A percentile compares a stretch with the other conserved stretches of the same genome.
Conservation (phyloP, 2,888 invertebrate genomes). For the Gryllus longicercus region DNA sequence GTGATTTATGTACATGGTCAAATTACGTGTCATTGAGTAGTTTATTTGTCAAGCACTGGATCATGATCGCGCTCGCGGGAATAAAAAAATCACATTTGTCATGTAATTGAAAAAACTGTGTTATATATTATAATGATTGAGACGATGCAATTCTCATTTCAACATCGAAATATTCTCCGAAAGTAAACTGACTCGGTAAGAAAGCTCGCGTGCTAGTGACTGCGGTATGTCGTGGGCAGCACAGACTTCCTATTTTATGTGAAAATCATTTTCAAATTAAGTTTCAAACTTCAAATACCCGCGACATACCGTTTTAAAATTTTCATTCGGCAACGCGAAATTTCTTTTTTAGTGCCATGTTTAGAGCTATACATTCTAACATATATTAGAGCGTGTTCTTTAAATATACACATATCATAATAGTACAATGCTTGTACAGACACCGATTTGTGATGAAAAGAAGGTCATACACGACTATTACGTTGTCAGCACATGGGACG, state of each 20-base stretch:
- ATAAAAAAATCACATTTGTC: neutral
- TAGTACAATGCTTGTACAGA: too few relatives aligned
- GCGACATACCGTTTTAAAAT: neutral
- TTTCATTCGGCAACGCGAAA: neutral
- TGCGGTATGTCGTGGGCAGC: neutral
- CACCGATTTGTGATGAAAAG: too few relatives aligned
- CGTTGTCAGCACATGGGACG: too few relatives aligned
- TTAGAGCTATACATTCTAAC: neutral
- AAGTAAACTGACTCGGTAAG: neutral
- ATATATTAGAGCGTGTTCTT: neutral
- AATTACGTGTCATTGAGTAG: slow-evolving; percentile 8
- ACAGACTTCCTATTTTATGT: neutral
- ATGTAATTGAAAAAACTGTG: neutral
- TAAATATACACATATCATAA: too few relatives aligned
- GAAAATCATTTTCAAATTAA: neutral
- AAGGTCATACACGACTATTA: too few relatives aligned
- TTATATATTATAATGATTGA: slow-evolving; percentile 6
- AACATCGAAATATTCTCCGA: neutral
- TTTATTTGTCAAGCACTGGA: neutral
- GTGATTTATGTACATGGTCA: slow-evolving; percentile 4
- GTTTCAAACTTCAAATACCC: neutral
- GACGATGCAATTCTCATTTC: slow-evolving; percentile 17
- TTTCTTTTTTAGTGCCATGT: slow-evolving; percentile 10
- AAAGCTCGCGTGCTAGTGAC: neutral
- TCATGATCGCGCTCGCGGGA: neutral